These are phyloP conservation scores for Charina bottae DNA, from an alignment of 2,113 vertebrate species.

Conservation along the genomic window DNA sequence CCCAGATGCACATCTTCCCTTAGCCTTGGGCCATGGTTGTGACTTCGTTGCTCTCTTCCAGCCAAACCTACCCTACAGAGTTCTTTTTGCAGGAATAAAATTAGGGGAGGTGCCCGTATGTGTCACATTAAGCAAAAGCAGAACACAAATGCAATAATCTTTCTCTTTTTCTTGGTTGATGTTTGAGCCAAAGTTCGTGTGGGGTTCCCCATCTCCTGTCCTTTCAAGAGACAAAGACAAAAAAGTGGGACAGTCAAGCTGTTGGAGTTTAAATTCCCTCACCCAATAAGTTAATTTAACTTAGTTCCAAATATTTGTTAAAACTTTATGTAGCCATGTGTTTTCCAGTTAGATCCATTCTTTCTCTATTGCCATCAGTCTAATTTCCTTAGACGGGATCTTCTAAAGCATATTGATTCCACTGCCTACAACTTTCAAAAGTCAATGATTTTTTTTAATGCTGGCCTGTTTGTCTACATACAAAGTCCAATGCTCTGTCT, in stretches of 20 bases:
- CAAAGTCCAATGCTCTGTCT: conserved; percentile 18
- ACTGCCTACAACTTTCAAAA: conserved; percentile 35
- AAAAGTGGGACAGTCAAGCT: background rate
- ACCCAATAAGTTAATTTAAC: conserved; percentile 6
- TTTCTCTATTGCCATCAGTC: conserved; percentile 45
- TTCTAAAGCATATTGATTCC: conserved; percentile 42
- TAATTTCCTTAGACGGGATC: conserved; percentile 31
- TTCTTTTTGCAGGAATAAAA: no score
- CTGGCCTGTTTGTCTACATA: conserved; percentile 28
- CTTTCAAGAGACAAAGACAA: conserved; percentile 6
- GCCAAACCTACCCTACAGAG: no score
- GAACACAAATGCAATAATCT: no score
- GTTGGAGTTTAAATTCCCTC: conserved; percentile 17
- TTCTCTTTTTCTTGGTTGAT: background rate
- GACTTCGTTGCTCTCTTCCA: no score
- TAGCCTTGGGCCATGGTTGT: background rate
- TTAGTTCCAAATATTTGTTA: conserved; percentile 16
- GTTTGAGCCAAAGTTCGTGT: background rate
- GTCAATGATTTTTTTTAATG: background rate
- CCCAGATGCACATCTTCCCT: background rate
- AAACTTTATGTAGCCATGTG: background rate
- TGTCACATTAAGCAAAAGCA: no score
- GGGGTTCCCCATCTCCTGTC: background rate
- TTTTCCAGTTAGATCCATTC: conserved; percentile 40
- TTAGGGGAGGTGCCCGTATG: no score